phyloP scores from a whole-genome alignment of 2,888 invertebrate species.

The Plagodis pulveraria region DNA sequence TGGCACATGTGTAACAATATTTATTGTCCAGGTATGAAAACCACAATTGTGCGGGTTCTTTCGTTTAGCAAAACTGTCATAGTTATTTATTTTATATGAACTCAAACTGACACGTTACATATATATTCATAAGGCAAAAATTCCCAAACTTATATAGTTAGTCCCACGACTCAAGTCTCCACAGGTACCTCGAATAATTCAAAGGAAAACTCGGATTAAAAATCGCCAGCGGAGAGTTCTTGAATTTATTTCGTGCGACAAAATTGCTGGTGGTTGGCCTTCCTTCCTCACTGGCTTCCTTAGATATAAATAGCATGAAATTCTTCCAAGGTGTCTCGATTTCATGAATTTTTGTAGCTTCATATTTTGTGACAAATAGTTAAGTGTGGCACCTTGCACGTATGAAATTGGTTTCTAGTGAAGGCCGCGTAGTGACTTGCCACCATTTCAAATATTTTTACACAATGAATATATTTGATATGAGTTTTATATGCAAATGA shows the following conservation, averaged over 20 bases:
- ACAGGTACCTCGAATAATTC: conserved; percentile 59
- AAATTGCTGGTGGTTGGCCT: conserved; percentile 62
- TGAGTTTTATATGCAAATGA: background rate
- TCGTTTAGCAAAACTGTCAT: no score
- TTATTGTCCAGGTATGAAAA: no score
- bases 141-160: conserved; percentile 31
- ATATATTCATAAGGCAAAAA: background rate
- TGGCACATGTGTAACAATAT: no score
- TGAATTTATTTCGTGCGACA: conserved; percentile 63
- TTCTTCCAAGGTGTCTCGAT: conserved; percentile 54
- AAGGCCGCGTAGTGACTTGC: conserved; percentile 41
- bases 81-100: no score
- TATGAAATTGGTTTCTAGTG: conserved; percentile 55
- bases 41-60: no score
- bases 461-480: background rate
- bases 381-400: conserved; percentile 50
- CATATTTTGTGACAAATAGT: conserved; percentile 68
- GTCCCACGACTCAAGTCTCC: conserved; percentile 30
- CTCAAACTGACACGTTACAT: no score
- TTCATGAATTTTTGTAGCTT: conserved; percentile 70
- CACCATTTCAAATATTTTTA: conserved; percentile 34
- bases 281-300: conserved; percentile 55
- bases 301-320: conserved; percentile 57
- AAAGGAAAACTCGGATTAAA: conserved; percentile 65
- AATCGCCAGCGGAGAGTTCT: conserved; percentile 55